Base-by-base conservation (phyloP, 2,797 vertebrate genomes). In the Melanotaenia nigrans region DNA sequence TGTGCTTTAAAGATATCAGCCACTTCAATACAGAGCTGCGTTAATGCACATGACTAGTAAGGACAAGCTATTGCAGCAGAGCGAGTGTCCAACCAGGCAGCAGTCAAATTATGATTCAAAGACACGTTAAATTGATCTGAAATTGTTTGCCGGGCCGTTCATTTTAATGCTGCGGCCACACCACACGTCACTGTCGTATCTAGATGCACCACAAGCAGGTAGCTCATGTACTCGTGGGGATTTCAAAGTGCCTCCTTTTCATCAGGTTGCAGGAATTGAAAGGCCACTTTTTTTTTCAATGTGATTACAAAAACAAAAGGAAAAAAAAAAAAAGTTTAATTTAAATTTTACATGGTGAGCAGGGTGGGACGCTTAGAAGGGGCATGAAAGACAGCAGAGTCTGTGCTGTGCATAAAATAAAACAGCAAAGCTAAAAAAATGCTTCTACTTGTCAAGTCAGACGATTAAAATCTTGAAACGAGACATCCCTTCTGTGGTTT, bases 251-350 rank as follows among this genome's bases (percentile, higher is more conserved):
- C 87, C 87, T 90, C 84, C 75, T 82, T 79, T 76, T 78, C 71
- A 63, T 87, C 84, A 90, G 90, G 89, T 88, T 83, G 85, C 87
- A 92, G 90, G 91, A 90, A 87, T 86, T 82, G 83, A 90, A 95
- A 94, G 94, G 94, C 93, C 86, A 87, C 92, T 80, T 86, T 88
- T 80, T 88, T 90, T 22, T 8, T 9, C 80, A 77, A 58, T 77
- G 67, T 68, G 72, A 85, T 85, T 74, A 74, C 13, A 79, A 76
- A 82, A 74, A 62, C 40, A 24, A 60, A 61, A 9, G 36, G 60
- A 79, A 85, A 65, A 8, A 78, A 25, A 25, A 25, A 73, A 79
- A 67, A 24, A 4, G 11, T 5, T 22, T 2, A 42, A 42, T 42
- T 42, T 42, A 5, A 42, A 49, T 55, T 28, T 55, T 25, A 62